phyloP scores from a whole-genome alignment of 2,797 vertebrate genomes.

The Sebastes variabilis region DNA sequence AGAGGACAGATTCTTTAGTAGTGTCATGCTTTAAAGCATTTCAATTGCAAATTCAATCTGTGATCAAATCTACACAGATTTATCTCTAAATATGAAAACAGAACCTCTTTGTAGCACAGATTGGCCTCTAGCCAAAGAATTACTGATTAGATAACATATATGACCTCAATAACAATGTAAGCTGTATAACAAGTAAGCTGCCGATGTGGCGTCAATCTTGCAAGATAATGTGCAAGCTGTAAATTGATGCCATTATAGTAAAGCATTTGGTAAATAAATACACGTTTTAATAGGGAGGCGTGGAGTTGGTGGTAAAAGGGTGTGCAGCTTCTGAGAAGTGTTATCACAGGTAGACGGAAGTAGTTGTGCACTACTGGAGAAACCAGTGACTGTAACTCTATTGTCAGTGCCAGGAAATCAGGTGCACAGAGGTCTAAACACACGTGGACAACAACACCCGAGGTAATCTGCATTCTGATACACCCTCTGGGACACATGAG shows the following conservation, averaged over 20 bases:
- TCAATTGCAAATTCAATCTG: not conserved
- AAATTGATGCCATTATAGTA: rapidly evolving
- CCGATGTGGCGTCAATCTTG: not conserved
- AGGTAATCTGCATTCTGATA: no score
- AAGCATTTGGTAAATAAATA: not conserved
- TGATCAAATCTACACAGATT: not conserved
- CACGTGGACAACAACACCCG: rapidly evolving
- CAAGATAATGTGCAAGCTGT: not conserved
- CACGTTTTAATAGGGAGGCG: not conserved
- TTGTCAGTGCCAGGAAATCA: not conserved
- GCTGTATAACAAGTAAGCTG: not conserved
- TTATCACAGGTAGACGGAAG: not conserved
- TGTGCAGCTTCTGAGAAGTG: not conserved
- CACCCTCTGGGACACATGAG: not conserved
- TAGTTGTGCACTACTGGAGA: not conserved
- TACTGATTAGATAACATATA: not conserved
- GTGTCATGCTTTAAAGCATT: not conserved
- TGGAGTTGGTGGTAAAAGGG: not conserved
- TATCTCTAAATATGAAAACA: not conserved
- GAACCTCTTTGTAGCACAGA: not conserved
- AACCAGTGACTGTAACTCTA: not conserved
- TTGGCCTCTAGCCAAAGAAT: not conserved
- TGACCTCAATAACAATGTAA: not conserved
- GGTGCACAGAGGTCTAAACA: not conserved
- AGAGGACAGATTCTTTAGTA: not conserved